Evolutionary conservation across 2,797 vertebrate genomes (phyloP), one percentile per base, ranked within the genome.

Genomic region (Monodelphis domestica): DNA sequence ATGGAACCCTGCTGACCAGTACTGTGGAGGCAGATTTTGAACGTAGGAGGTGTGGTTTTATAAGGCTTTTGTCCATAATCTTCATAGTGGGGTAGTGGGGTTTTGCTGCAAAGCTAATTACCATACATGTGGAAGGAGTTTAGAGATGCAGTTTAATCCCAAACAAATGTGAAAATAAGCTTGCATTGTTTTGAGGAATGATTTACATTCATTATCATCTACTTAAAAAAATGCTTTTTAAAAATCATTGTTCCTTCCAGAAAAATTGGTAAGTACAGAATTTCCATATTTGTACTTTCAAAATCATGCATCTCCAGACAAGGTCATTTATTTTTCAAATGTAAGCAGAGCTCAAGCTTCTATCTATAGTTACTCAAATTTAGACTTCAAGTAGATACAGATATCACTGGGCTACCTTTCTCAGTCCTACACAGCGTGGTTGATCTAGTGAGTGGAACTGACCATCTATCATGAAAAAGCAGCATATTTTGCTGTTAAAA

Each of bases 121-220:
- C 94, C 94, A 98, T 98, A 97, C 97, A 98, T 98, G 97, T 98
- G 98, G 98, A 98, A 98, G 95, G 95, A 98, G 95, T 98, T 98
- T 98, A 97, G 97, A 95, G 97, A 98, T 97, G 97, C 92, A 95
- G 95, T 95, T 98, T 98, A 98, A 98, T 98, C 97, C 95, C 95
- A 98, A 98, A 98, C 98, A 98, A 98, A 98, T 98, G 98, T 98
- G 97, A 98, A 98, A 98, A 98, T 98, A 98, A 98, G 91, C 95
- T 97, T 92, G 95, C 97, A 98, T 98, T 98, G 98, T 98, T 98
- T 96, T 98, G 96, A 94, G 55, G 95, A 95, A 96, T 98, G 96
- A 98, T 98, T 98, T 98, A 98, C 96, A 98, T 98, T 98, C 97
- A 98, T 98, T 98, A 98, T 98, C 97, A 98, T 98, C 97, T 97